Evolutionary conservation across 1,140 invertebrate genomes (phyloP), one percentile per base, ranked within the genome.

Genomic region (Pogonomyrmex barbatus): DNA sequence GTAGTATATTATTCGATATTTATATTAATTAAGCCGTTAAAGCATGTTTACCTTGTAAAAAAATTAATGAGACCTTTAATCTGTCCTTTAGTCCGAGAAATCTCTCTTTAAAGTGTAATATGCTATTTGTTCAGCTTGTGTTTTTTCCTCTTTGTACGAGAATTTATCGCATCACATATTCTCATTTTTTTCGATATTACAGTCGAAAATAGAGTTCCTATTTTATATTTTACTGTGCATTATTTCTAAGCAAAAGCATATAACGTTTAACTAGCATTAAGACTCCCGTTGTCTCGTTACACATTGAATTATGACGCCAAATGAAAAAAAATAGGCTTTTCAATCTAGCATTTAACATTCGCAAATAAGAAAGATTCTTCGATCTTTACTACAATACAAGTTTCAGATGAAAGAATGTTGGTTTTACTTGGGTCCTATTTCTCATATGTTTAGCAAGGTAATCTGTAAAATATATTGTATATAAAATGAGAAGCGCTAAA

Each of bases 121-220:
- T 58, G 2, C 5, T 75, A 58, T 45, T n/a, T 73, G 52, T 52
- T 65, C 6, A n/a, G n/a, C 39, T 4, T 14, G 4, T 39, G 1
- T 56, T 56, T 39, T 42, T 75, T n/a, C n/a, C 10, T 75, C 5
- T 75, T 42, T 5, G 24, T 17, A 63, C 56, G 4, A 58, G 0
- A 75, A 30, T 45, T 58, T 45, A 58, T 10, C 14, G 24, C 24
- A 47, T 47, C n/a, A 14, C 33, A 42, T 42, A 75, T 24, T 4
- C 10, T 58, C 42, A 75, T 58, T 24, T 75, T 75, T 75, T 73
- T 30, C 50, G 0, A 52, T 36, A 75, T 75, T 75, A 58, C 0
- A 42, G 12, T 75, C 6, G 8, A 2, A 33, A 70, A 6, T 17
- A 14, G 14, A 45, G 36, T 33, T 0, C 2, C 3, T 14, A n/a